Evolutionary conservation across 64 coral and sea anemone species (phyloP), one percentile per base, ranked within the genome.

Genomic region (Catalaphyllia jardinei): DNA sequence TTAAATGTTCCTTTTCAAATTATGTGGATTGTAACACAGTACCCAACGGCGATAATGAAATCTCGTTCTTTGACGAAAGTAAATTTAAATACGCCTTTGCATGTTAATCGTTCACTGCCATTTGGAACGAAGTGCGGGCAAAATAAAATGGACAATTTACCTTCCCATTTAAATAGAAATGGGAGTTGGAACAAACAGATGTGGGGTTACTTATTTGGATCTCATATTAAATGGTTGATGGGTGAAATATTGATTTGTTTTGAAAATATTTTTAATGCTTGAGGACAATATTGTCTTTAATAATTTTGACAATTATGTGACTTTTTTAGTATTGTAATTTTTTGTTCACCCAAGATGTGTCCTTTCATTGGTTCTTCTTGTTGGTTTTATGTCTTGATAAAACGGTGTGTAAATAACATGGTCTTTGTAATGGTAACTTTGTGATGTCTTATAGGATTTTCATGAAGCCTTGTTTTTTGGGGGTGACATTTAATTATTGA

Each of bases 181-280:
- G 16, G 39, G 49, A 71, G 9, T 25, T 3, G 71, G 46, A 65
- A 63, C 62, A 22, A 85, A 71, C 28, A 62, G 25, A 80, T 80
- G 78, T 19, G 54, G 55, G n/a, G 71, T 85, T 27, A 69, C 81
- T 49, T n/a, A 50, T 85, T 85, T 52, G 42, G 24, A 52, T 25
- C 22, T 50, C 10, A 8, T 67, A 67, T 83, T 83, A 20, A 12
- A 67, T 4, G 38, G 64, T 71, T 85, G 81, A 71, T 64, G 12
- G 39, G 63, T 35, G 49, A 80, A 85, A 50, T 31, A 38, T 25
- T 29, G 60, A 83, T 83, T 83, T 83, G 17, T 83, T 24, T 83
- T 67, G 60, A 67, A 42, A 85, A 69, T 25, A 67, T 71, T 71
- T 50, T 38, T 85, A 39, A 85, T 85, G 22, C 69, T 71, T 6